A percentile compares a stretch with the other conserved stretches of the same genome.
These are phyloP conservation scores for Isaurus tuberculatus DNA, from an alignment of 92 coral and sea anemone genomes.

Conservation along the genomic window DNA sequence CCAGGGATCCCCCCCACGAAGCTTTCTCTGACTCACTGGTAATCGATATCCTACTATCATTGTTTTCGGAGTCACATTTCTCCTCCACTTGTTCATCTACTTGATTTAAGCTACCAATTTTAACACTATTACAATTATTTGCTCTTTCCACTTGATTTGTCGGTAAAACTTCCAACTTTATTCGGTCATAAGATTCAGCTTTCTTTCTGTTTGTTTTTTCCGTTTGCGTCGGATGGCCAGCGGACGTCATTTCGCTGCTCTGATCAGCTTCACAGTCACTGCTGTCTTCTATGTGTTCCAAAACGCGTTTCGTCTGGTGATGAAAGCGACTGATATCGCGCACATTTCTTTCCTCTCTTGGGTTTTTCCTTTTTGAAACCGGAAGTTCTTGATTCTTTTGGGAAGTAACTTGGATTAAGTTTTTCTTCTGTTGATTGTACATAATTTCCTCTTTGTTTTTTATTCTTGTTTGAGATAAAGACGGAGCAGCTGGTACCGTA, in stretches of 20 bases:
- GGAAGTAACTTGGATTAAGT: too few relatives aligned
- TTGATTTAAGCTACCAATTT: background rate
- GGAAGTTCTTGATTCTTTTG: too few relatives aligned
- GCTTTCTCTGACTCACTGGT: constrained; percentile 31
- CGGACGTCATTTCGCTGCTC: constrained; percentile 4
- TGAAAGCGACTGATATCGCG: constrained; percentile 23
- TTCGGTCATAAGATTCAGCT: background rate
- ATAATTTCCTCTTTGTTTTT: too few relatives aligned
- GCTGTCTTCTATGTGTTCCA: constrained; percentile 5
- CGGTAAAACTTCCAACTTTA: background rate
- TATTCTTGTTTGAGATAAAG: too few relatives aligned
- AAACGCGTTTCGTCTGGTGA: background rate
- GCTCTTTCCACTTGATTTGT: background rate
- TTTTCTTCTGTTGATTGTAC: too few relatives aligned
- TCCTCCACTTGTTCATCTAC: background rate
- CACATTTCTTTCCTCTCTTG: background rate
- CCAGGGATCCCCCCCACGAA: constrained; percentile 39
- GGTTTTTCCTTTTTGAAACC: too few relatives aligned
- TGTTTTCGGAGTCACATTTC: background rate
- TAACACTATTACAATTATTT: background rate
- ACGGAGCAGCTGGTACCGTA: too few relatives aligned
- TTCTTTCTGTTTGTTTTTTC: background rate
- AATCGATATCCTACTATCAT: background rate
- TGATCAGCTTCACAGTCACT: constrained; percentile 19
- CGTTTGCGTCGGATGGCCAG: background rate